Evolutionary conservation across 2,113 vertebrate genomes (phyloP).

Genomic region (Hemicordylus capensis): DNA sequence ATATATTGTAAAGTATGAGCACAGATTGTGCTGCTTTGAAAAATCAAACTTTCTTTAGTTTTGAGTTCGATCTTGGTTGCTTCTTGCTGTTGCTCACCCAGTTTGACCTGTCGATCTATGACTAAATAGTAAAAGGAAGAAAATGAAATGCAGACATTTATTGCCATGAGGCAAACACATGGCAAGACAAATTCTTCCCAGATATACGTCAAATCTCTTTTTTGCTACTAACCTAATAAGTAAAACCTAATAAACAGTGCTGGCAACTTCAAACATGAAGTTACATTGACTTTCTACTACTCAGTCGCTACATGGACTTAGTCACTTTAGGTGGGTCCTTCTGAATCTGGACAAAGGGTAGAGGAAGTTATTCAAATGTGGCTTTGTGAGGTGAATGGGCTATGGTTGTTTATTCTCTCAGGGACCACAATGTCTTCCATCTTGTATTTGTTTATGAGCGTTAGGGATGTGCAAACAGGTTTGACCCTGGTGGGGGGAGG

Average conservation of each 20-base stretch:
- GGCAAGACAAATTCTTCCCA: conserved; percentile 16
- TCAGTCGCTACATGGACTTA: not conserved
- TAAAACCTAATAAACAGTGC: not conserved
- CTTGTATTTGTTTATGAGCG: too few species aligned
- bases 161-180: conserved; percentile 22
- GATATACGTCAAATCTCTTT: not conserved
- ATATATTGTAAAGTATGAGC: not conserved
- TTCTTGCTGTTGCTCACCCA: not conserved
- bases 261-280: not conserved
- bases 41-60: not conserved
- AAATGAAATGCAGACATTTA: conserved; percentile 11
- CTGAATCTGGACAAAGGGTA: too few species aligned
- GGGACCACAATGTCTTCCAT: too few species aligned
- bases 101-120: not conserved
- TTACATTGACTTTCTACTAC: not conserved
- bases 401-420: too few species aligned
- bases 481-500: too few species aligned
- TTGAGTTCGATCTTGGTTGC: not conserved
- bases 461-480: too few species aligned
- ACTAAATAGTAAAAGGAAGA: not conserved
- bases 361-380: too few species aligned
- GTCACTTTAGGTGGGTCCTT: too few species aligned
- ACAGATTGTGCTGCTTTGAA: not conserved
- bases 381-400: too few species aligned
- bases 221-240: too few species aligned